Evolutionary conservation across 2,113 vertebrate genomes (phyloP).

Genomic region (Lepus americanus): DNA sequence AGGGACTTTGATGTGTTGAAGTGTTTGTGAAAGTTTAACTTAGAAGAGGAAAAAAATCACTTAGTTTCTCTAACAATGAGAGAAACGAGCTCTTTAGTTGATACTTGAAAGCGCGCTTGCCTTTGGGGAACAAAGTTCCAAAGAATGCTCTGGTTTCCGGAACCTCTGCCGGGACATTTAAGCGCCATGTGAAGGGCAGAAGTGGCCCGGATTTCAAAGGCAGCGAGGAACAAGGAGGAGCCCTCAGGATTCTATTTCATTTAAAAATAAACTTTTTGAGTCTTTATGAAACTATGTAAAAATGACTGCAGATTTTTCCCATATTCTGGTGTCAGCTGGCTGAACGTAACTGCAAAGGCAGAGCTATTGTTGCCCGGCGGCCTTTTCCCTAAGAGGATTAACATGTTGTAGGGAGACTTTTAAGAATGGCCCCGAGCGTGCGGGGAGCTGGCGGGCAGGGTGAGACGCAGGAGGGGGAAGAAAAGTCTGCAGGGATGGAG

Average conservation of each 20-base stretch:
- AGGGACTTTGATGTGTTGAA: not conserved
- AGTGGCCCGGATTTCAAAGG: conserved; percentile 5
- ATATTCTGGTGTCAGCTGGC: not conserved
- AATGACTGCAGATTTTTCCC: not conserved
- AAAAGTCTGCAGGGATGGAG: not conserved
- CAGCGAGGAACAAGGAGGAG: not conserved
- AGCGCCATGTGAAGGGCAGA: not conserved
- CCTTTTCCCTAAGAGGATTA: not conserved
- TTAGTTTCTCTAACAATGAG: not conserved
- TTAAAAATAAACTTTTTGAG: not conserved
- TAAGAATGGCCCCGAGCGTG: not conserved
- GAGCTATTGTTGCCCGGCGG: not conserved
- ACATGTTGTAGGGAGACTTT: not conserved
- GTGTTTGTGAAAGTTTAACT: not conserved
- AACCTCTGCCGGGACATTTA: not conserved
- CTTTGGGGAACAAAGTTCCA: not conserved
- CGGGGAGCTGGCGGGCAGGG: no score
- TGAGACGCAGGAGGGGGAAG: no score
- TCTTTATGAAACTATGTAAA: not conserved
- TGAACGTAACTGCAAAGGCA: not conserved
- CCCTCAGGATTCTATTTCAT: not conserved
- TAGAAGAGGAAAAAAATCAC: not conserved
- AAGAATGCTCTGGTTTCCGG: not conserved
- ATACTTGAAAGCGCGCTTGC: not conserved
- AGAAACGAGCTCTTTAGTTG: not conserved